These are phyloP conservation scores for Rhodinocichla rosea DNA, from an alignment of 2,113 vertebrate genomes.

Conservation along the genomic window DNA sequence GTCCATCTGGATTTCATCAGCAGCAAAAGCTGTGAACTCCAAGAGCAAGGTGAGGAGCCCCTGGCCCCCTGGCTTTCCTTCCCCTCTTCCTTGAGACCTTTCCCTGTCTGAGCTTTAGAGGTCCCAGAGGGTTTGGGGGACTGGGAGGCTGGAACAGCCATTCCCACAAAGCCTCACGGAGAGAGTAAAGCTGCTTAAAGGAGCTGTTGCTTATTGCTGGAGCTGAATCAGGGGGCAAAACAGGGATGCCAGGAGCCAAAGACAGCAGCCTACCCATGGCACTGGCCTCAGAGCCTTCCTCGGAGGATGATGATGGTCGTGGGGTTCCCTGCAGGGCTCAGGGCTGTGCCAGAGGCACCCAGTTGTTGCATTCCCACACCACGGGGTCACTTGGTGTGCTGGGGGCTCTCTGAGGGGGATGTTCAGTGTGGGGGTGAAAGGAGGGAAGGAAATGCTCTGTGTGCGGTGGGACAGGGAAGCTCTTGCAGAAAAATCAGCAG, in stretches of 20 bases:
- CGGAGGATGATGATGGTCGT: background rate
- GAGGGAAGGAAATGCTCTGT: background rate
- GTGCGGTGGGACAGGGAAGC: background rate
- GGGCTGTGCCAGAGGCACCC: background rate
- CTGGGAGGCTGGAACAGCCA: fast-evolving
- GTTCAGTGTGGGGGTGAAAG: background rate
- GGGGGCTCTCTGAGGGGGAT: too few relatives aligned
- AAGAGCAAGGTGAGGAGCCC: background rate
- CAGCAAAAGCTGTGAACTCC: background rate
- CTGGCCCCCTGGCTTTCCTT: background rate
- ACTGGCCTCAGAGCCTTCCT: background rate
- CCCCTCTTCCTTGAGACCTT: background rate
- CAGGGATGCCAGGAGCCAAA: background rate
- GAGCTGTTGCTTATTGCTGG: fast-evolving
- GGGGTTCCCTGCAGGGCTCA: background rate
- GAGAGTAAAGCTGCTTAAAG: background rate
- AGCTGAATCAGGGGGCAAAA: fast-evolving
- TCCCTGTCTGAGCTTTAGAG: background rate
- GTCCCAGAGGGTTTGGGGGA: background rate
- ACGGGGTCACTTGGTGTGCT: background rate
- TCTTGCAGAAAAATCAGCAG: background rate
- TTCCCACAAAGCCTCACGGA: background rate
- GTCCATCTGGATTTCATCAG: conserved; percentile 63
- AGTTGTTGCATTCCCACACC: fast-evolving
- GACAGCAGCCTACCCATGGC: background rate